These are phyloP conservation scores for Rosalia funebris DNA, from an alignment of 2,888 invertebrate species.

Conservation along the genomic window DNA sequence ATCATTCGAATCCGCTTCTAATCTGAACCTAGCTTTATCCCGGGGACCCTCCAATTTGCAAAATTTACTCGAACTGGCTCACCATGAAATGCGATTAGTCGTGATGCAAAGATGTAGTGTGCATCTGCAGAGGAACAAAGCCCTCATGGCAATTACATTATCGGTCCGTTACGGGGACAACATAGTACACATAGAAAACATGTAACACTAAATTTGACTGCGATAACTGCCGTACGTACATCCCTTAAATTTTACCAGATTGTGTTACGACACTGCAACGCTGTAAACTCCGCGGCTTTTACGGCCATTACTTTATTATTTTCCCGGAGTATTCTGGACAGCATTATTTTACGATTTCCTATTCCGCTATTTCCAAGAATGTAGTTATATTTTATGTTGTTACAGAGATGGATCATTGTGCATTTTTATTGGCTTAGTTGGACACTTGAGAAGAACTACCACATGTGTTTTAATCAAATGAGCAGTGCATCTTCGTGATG, in stretches of 20 bases:
- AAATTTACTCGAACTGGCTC: slow-evolving; percentile 7
- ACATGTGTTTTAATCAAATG: too few species aligned
- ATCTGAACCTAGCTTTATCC: background rate
- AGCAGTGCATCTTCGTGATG: too few species aligned
- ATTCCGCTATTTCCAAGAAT: background rate
- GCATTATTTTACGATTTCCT: background rate
- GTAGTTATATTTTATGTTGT: too few species aligned
- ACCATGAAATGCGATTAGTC: slow-evolving; percentile 6
- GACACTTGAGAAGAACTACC: too few species aligned
- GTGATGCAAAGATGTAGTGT: slow-evolving; percentile 2
- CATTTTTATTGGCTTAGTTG: too few species aligned
- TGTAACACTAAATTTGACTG: slow-evolving; percentile 4
- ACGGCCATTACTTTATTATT: background rate
- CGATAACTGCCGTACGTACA: slow-evolving; percentile 24
- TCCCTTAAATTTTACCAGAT: slow-evolving; percentile 21
- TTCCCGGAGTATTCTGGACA: background rate
- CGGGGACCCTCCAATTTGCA: slow-evolving; percentile 12
- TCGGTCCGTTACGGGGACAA: slow-evolving; percentile 16
- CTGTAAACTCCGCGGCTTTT: background rate
- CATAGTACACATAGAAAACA: slow-evolving; percentile 9
- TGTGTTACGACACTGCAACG: background rate
- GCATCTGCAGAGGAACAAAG: slow-evolving; percentile 20
- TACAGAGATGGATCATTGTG: too few species aligned
- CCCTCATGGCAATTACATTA: slow-evolving; percentile 23
- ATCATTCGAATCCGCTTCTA: slow-evolving; percentile 11